These are phyloP conservation scores for Cavia porcellus DNA, from an alignment of 2,113 vertebrate genomes.

Conservation along the genomic window DNA sequence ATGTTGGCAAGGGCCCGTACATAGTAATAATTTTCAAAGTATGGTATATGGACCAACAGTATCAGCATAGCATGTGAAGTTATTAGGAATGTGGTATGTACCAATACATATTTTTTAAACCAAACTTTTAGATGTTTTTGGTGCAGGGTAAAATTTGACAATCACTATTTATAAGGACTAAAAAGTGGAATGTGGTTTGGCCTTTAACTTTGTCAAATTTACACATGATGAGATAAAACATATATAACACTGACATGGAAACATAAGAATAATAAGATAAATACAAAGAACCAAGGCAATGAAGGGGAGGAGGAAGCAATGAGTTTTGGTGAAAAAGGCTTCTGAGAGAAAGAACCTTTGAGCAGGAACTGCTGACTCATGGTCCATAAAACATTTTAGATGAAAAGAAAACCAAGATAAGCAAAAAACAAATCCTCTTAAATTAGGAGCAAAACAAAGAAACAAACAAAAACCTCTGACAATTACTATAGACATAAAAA, in stretches of 20 bases:
- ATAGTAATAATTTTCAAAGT: not conserved
- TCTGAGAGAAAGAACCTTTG: conserved; percentile 51
- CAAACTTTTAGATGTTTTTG: not conserved
- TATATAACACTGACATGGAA: not conserved
- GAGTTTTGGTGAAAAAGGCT: conserved; percentile 23
- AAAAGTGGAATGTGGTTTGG: not conserved
- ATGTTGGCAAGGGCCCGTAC: not conserved
- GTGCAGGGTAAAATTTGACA: conserved; percentile 30
- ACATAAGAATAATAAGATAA: conserved; percentile 8
- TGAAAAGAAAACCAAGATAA: conserved; percentile 56
- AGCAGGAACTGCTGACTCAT: conserved; percentile 52
- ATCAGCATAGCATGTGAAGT: not conserved
- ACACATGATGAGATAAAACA: not conserved
- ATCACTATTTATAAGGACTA: not conserved
- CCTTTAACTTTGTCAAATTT: conserved; percentile 15
- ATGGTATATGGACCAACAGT: not conserved
- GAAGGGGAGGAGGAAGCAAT: not conserved
- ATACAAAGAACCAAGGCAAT: conserved; percentile 4
- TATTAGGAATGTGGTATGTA: not conserved
- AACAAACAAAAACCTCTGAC: not conserved
- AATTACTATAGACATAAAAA: conserved; percentile 3
- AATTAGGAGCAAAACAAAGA: conserved; percentile 57
- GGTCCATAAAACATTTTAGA: conserved; percentile 38
- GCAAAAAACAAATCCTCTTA: conserved; percentile 45
- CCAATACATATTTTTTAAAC: not conserved